Percentiles rank a stretch among this genome's conserved stretches.
Conservation (phyloP, 37 sponge, comb jelly and placozoan species). For the Ephydatia muelleri region DNA sequence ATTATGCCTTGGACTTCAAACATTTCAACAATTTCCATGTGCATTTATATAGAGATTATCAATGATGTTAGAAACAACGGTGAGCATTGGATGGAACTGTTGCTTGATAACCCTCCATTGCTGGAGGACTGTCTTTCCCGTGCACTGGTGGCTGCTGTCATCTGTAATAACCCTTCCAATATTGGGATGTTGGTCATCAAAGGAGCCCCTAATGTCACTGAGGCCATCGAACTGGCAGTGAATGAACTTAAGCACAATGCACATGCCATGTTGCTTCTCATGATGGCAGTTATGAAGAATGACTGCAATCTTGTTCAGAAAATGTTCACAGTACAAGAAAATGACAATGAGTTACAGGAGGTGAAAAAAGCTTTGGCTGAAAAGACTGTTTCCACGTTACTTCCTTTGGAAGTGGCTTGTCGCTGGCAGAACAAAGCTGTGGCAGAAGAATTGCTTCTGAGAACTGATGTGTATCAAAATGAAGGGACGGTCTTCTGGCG, state of each 20-base stretch:
- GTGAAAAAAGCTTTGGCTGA: slow-evolving; percentile 52
- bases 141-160: slow-evolving; percentile 60
- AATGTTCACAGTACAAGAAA: slow-evolving; percentile 34
- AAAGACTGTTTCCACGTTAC: slow-evolving; percentile 60
- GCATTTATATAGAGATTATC: slow-evolving; percentile 47
- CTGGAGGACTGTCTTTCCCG: slow-evolving; percentile 68
- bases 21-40: no score
- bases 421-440: slow-evolving; percentile 28
- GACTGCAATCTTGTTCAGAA: slow-evolving; percentile 51
- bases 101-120: slow-evolving; percentile 2
- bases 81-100: slow-evolving; percentile 47
- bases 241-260: slow-evolving; percentile 42
- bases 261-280: slow-evolving; percentile 58
- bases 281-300: slow-evolving; percentile 45
- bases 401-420: slow-evolving; percentile 80
- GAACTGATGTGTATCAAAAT: slow-evolving; percentile 71
- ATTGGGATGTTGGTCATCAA: slow-evolving; percentile 65
- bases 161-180: slow-evolving; percentile 44
- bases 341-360: slow-evolving; percentile 42
- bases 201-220: slow-evolving; percentile 42
- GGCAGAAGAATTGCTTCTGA: slow-evolving; percentile 71
- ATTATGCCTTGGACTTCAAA: no score
- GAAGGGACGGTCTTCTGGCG: slow-evolving; percentile 71
- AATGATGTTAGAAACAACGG: slow-evolving; percentile 68
- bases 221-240: slow-evolving; percentile 36